Evolutionary conservation across 2,113 vertebrate genomes (phyloP).

Genomic region (Donacobius atricapilla): DNA sequence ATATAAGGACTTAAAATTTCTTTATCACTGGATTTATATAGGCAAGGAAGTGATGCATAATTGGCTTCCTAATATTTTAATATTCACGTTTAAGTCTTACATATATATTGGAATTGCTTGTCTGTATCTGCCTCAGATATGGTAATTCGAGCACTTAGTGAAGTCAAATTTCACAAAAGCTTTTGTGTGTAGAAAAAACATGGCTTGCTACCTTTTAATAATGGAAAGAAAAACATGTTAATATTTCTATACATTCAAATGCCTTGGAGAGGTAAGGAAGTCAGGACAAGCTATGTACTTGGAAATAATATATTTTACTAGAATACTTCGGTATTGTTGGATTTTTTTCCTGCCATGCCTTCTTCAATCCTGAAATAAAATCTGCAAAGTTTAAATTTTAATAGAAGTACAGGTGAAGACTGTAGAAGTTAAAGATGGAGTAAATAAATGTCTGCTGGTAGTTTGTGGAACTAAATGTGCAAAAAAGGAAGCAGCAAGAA

Average conservation of each 20-base stretch:
- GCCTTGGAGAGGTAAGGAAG: neutral
- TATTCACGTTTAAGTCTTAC: neutral
- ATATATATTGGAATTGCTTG: neutral
- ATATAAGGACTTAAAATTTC: neutral
- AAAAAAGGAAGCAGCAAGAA: fast-evolving
- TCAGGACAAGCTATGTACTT: neutral
- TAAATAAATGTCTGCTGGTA: neutral
- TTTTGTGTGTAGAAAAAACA: neutral
- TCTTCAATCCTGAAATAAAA: neutral
- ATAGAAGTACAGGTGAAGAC: neutral
- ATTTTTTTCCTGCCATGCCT: neutral
- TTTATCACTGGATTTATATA: neutral
- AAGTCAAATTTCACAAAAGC: neutral
- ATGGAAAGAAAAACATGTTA: neutral
- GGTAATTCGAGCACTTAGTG: fast-evolving
- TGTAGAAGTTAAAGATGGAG: neutral
- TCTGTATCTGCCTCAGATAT: neutral
- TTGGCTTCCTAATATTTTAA: neutral
- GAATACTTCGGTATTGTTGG: neutral
- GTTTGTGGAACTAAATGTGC: neutral
- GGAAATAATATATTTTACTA: neutral
- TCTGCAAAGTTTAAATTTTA: neutral
- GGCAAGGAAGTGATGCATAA: neutral
- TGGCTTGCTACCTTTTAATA: neutral
- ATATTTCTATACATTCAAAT: neutral